These are phyloP conservation scores for Luperina testacea DNA, from an alignment of 2,888 invertebrate species.

Conservation along the genomic window DNA sequence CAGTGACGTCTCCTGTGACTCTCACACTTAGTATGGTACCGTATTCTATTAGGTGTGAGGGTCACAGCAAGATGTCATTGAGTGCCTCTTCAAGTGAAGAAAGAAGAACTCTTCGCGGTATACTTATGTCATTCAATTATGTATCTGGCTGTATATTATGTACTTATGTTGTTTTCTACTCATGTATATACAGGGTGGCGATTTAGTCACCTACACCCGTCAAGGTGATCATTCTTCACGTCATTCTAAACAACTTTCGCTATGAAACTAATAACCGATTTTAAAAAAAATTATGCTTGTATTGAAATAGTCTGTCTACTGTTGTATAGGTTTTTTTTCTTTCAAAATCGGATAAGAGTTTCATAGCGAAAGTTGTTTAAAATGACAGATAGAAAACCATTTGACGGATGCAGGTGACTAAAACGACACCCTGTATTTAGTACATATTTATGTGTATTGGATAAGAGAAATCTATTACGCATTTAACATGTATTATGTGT, in stretches of 20 bases:
- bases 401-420: no score
- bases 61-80: conserved; percentile 80
- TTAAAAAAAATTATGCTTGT: not conserved
- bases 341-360: no score
- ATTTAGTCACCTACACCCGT: no score
- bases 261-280: not conserved
- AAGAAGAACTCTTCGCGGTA: conserved; percentile 42
- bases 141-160: not conserved
- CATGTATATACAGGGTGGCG: not conserved
- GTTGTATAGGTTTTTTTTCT: no score
- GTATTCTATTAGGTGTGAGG: conserved; percentile 83
- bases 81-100: conserved; percentile 52
- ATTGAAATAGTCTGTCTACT: no score
- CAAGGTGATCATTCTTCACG: no score
- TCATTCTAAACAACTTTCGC: not conserved
- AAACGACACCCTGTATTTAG: no score
- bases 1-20: conserved; percentile 77
- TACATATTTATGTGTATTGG: not conserved
- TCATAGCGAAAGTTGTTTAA: no score
- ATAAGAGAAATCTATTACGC: not conserved
- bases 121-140: not conserved
- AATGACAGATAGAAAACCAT: no score
- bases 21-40: conserved; percentile 80
- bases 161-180: not conserved
- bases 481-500: not conserved